Conservation (phyloP, 2,888 invertebrate species). For the Drosophila colorata region DNA sequence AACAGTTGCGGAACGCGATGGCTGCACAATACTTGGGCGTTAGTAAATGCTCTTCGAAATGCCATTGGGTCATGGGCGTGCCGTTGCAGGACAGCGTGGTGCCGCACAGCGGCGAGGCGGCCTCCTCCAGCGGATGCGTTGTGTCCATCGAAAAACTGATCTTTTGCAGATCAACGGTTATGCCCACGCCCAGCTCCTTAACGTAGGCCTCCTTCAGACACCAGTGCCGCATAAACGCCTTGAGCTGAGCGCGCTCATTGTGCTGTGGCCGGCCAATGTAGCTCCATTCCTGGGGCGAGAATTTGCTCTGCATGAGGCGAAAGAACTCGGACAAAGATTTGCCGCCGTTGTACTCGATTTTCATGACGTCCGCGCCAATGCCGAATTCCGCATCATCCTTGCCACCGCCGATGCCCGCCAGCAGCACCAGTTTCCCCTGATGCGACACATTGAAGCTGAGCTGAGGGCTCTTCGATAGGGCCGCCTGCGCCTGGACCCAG, state of each 20-base stretch:
- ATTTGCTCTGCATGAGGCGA: constrained; percentile 93
- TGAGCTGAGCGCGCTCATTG: constrained; percentile 89
- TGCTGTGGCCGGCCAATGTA: constrained; percentile 87
- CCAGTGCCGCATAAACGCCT: constrained; percentile 95
- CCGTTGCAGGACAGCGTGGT: constrained; percentile 89
- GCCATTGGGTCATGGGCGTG: constrained; percentile 88
- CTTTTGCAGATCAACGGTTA: constrained; percentile 91
- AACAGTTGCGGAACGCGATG: constrained; percentile 87
- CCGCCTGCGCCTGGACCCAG: constrained; percentile 51
- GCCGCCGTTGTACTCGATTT: constrained; percentile 90
- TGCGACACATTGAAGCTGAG: constrained; percentile 95
- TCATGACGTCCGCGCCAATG: constrained; percentile 96
- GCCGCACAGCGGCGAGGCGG: constrained; percentile 86
- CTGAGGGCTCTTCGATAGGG: constrained; percentile 15
- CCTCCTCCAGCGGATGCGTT: constrained; percentile 86
- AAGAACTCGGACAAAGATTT: constrained; percentile 93
- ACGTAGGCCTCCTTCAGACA: constrained; percentile 97
- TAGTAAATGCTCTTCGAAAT: constrained; percentile 93
- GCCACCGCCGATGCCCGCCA: constrained; percentile 88
- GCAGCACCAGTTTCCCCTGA: constrained; percentile 93
- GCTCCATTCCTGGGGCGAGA: constrained; percentile 92
- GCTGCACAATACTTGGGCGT: constrained; percentile 92
- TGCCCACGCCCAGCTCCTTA: constrained; percentile 95
- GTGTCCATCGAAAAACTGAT: constrained; percentile 90
- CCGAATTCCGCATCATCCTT: constrained; percentile 71